Base-by-base conservation (phyloP, 2,113 vertebrate species). In the Anas platyrhynchos region DNA sequence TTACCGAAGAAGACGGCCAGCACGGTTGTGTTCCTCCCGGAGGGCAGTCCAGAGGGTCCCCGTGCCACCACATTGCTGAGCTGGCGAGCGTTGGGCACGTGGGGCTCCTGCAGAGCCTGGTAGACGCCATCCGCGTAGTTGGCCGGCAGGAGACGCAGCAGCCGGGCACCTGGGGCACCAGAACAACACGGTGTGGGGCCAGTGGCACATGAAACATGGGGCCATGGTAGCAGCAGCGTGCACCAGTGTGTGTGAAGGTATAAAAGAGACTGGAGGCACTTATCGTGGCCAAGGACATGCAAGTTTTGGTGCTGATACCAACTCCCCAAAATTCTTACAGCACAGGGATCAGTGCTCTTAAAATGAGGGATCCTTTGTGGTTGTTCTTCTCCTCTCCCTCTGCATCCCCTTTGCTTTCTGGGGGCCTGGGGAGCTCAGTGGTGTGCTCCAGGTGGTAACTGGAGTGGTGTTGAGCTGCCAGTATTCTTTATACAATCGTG, bases 1-100 rank as follows among this genome's bases (percentile, higher is more conserved):
- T 98, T 95, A 99, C 99, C 99, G 1, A 99, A 99, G 96, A 99
- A 99, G 88, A 99, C 96, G 1, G 98, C 98, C 41, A 99, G 98
- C 54, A 99, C 98, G 0, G 99, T 99, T 23, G 88, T 98, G 97
- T 99, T 99, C 55, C 88, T 96, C 9, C 1, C 6, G 4, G 99
- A 99, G 7, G 98, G 93, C 62, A 95, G 78, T 27, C 98, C 99
- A 0, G 98, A 98, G 7, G 80, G 41, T 1, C 99, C 99, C 2
- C 11, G 71, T 0, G 95, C 86, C 27, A 98, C 75, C 0, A 43
- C 13, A 0, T 95, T 68, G 94, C 99, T 99, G 72, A 99, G 97
- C 15, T 3, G 31, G 67, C 99, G 98, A 2, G 99, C 96, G 9
- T 99, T 99, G 68, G 99, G 99, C 66, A 98, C 97, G 0, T 9